Percentiles rank a stretch among this genome's conserved stretches.
Conservation (phyloP, 2,888 invertebrate species). For the Masnerella sp. region DNA sequence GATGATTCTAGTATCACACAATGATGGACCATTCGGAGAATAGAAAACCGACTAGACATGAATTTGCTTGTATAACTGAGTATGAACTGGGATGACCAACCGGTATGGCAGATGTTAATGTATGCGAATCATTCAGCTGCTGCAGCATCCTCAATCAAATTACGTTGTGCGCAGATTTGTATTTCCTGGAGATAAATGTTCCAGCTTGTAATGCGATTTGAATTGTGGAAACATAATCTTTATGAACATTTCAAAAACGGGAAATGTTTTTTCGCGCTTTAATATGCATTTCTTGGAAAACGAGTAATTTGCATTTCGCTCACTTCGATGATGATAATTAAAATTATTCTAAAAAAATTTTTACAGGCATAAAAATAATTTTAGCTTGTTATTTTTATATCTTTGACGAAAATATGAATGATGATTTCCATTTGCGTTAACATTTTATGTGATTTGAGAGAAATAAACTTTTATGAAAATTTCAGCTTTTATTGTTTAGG, state of each 20-base stretch:
- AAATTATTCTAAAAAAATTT: too few relatives aligned
- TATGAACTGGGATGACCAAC: slow-evolving; percentile 72
- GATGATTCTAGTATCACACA: slow-evolving; percentile 64
- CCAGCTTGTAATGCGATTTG: slow-evolving; percentile 16
- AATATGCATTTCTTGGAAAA: too few relatives aligned
- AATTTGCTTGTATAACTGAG: slow-evolving; percentile 68
- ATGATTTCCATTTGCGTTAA: too few relatives aligned
- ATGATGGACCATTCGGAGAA: slow-evolving; percentile 73
- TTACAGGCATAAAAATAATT: too few relatives aligned
- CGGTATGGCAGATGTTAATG: slow-evolving; percentile 75
- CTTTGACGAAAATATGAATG: too few relatives aligned
- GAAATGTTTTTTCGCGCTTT: too few relatives aligned
- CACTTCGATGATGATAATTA: too few relatives aligned
- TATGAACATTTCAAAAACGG: not conserved
- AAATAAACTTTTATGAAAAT: too few relatives aligned
- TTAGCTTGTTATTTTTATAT: too few relatives aligned
- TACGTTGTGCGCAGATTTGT: slow-evolving; percentile 40
- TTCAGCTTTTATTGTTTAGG: too few relatives aligned
- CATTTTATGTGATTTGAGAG: too few relatives aligned
- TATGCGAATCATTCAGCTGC: slow-evolving; percentile 72
- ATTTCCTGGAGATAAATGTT: slow-evolving; percentile 54
- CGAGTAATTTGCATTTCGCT: too few relatives aligned
- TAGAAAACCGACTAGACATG: slow-evolving; percentile 69
- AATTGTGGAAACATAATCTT: not conserved
- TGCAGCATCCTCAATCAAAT: slow-evolving; percentile 56